Percentiles rank a stretch among this genome's conserved stretches.
Conservation (phyloP, 2,797 vertebrate genomes). For the Rhincodon typus region DNA sequence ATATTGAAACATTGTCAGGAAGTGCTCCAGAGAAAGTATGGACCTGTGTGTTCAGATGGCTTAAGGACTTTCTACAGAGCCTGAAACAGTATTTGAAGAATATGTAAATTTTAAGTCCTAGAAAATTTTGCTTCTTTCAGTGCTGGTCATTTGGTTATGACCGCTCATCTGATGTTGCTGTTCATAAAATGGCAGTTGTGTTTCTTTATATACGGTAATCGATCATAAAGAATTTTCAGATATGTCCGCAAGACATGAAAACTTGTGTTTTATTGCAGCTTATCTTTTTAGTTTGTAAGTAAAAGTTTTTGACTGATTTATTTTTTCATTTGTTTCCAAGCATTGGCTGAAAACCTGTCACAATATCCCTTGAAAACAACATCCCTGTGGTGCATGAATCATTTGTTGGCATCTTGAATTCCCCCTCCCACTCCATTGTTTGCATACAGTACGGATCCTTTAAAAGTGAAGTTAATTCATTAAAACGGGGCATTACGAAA, state of each 20-base stretch:
- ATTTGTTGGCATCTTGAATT: background rate
- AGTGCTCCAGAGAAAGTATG: background rate
- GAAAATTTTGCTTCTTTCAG: background rate
- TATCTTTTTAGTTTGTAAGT: background rate
- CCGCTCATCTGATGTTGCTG: background rate
- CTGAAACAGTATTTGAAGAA: background rate
- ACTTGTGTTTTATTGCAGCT: background rate
- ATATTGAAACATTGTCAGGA: background rate
- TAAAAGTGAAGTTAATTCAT: background rate
- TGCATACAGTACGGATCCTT: background rate
- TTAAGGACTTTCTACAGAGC: background rate
- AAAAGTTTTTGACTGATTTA: background rate
- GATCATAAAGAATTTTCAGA: background rate
- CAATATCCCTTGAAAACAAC: background rate
- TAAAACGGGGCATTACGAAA: background rate
- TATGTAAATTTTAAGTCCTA: background rate
- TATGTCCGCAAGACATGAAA: background rate
- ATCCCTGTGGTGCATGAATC: background rate
- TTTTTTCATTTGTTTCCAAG: conserved; percentile 11
- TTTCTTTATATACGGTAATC: background rate
- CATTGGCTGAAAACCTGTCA: background rate
- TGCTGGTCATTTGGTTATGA: background rate
- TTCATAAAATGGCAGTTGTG: background rate
- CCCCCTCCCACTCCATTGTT: background rate
- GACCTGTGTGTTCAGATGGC: background rate